These are phyloP conservation scores for Oligia fasciuncula DNA, from an alignment of 2,888 invertebrate species.

Conservation along the genomic window DNA sequence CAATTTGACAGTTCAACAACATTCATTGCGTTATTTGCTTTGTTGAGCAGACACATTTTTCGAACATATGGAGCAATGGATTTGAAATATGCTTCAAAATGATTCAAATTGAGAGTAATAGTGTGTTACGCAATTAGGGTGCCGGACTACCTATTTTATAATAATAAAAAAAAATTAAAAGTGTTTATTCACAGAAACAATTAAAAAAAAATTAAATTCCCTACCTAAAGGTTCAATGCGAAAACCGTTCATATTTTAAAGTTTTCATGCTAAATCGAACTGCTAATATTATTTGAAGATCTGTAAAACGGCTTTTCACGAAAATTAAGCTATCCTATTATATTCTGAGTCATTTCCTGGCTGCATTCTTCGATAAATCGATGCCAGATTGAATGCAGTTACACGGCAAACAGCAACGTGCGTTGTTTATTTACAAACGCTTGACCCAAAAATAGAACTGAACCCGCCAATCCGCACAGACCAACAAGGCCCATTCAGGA, in stretches of 20 bases:
- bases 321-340: not conserved
- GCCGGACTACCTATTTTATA: not conserved
- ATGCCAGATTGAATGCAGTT: not conserved
- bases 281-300: not conserved
- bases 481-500: not conserved
- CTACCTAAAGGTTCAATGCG: not conserved
- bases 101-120: no score
- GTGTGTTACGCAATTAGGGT: no score
- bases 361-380: constrained; percentile 4
- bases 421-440: constrained; percentile 42
- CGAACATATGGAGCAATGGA: no score
- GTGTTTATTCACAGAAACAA: no score
- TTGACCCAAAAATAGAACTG: constrained; percentile 11
- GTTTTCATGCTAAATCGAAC: no score
- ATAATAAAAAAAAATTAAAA: no score
- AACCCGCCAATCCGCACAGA: constrained; percentile 15
- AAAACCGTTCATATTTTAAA: no score
- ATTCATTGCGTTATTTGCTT: no score
- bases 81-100: no score
- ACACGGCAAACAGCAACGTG: constrained; percentile 2
- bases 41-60: no score
- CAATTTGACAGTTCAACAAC: no score
- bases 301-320: not conserved
- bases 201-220: not conserved
- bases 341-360: not conserved